A percentile compares a stretch with the other conserved stretches of the same genome.
Evolutionary conservation across 2,888 invertebrate species (phyloP).

Genomic region (Noctua janthe): DNA sequence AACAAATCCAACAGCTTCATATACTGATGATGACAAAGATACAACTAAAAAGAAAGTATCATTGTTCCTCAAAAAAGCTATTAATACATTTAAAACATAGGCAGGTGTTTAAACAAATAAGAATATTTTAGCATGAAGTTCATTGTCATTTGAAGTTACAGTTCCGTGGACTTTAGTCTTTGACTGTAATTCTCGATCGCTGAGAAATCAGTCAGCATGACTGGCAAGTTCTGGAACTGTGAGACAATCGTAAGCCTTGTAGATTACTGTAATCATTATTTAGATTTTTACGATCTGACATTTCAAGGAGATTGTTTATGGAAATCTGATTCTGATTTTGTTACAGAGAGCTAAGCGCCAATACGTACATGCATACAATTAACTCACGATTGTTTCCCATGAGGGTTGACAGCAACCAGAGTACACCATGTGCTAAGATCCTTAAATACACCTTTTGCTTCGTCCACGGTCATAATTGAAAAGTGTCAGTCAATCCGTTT

Average conservation of each 20-base stretch:
- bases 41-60: not conserved
- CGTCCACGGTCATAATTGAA: not conserved
- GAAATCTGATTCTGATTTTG: not conserved
- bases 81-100: conserved; percentile 9
- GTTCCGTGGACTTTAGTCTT: conserved; percentile 43
- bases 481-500: not conserved
- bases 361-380: not conserved
- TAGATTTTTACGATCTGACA: conserved; percentile 7
- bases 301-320: conserved; percentile 21
- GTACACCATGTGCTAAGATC: not conserved
- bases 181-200: conserved; percentile 23
- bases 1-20: not conserved
- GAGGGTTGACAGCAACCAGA: not conserved
- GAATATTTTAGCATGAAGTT: conserved; percentile 50
- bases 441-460: not conserved
- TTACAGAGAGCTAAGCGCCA: not conserved
- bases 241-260: conserved; percentile 4
- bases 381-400: not conserved
- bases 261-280: conserved; percentile 24
- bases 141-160: conserved; percentile 49
- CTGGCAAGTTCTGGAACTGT: conserved; percentile 13
- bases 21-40: not conserved
- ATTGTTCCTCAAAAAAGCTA: conserved; percentile 2
- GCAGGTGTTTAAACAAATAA: conserved; percentile 17
- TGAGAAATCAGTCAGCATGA: conserved; percentile 40